Conservation (phyloP, 2,888 invertebrate species). For the Andricus quercusramuli region DNA sequence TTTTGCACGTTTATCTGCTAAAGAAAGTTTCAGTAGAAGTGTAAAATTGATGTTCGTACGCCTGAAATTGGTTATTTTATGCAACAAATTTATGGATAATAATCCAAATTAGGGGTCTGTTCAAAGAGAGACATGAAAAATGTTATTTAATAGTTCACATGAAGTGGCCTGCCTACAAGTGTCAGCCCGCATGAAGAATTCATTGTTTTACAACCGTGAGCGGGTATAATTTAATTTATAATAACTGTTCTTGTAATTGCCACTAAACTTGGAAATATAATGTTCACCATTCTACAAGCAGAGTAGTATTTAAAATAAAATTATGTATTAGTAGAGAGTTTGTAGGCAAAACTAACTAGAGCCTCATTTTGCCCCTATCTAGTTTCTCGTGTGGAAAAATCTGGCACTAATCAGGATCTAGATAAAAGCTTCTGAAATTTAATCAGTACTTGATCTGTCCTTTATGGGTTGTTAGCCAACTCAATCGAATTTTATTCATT, state of each 20-base stretch:
- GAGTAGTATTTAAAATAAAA: not conserved
- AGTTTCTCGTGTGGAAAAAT: too few species aligned
- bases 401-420: too few species aligned
- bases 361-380: too few species aligned
- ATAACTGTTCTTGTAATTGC: not conserved
- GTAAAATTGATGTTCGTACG: not conserved
- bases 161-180: not conserved
- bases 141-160: not conserved
- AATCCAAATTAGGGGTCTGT: not conserved
- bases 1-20: not conserved
- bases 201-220: not conserved
- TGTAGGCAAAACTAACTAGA: too few species aligned
- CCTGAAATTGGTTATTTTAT: not conserved
- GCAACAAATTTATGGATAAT: slow-evolving; percentile 4
- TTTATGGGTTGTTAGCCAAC: too few species aligned
- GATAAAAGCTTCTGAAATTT: too few species aligned
- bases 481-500: too few species aligned
- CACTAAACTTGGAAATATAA: not conserved
- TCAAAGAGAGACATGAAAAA: too few species aligned
- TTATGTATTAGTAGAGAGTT: too few species aligned
- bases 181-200: not conserved
- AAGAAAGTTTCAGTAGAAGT: slow-evolving; percentile 22
- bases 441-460: too few species aligned
- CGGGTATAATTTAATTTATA: not conserved
- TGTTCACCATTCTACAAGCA: not conserved